Conservation (phyloP, 30 jellyfish, hydroid and myxozoan genomes). For the Aurelia sp. region DNA sequence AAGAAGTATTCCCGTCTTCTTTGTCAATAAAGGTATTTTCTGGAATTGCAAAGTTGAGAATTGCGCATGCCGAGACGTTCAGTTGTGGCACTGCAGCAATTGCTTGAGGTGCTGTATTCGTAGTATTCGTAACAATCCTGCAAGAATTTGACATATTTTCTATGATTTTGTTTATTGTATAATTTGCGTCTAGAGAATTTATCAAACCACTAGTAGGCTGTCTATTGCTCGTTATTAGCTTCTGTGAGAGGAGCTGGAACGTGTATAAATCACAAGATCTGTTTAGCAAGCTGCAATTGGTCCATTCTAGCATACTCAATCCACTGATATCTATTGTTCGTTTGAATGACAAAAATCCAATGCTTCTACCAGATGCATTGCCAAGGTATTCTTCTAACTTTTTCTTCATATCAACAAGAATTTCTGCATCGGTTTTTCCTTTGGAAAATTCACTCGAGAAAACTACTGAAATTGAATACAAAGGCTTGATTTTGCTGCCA, state of each 20-base stretch:
- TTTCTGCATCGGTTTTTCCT: conserved; percentile 1
- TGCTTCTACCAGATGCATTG: not conserved
- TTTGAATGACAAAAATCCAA: conserved; percentile 29
- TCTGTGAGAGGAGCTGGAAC: not conserved
- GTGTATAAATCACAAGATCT: conserved; percentile 13
- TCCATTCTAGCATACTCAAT: conserved; percentile 11
- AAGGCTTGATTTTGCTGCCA: conserved; percentile 38
- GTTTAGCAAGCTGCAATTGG: conserved; percentile 47
- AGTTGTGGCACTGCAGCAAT: conserved; percentile 8
- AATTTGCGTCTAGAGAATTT: conserved; percentile 23
- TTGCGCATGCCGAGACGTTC: conserved; percentile 26
- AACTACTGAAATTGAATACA: conserved; percentile 2
- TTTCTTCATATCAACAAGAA: conserved; percentile 6
- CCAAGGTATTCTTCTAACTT: conserved; percentile 16
- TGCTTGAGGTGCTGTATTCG: conserved; percentile 24
- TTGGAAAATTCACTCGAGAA: conserved; percentile 5
- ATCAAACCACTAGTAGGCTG: conserved; percentile 2
- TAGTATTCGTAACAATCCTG: conserved; percentile 12
- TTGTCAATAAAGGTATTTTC: conserved; percentile 62
- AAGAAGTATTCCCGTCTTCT: conserved; percentile 72
- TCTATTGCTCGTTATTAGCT: conserved; percentile 14
- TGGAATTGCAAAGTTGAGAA: conserved; percentile 59
- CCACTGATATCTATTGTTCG: conserved; percentile 25
- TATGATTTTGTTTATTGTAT: conserved; percentile 3
- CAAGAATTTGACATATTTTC: conserved; percentile 34